A percentile compares a stretch with the other conserved stretches of the same genome.
Evolutionary conservation across 1,140 invertebrate genomes (phyloP).

Genomic region (Diuraphis noxia): DNA sequence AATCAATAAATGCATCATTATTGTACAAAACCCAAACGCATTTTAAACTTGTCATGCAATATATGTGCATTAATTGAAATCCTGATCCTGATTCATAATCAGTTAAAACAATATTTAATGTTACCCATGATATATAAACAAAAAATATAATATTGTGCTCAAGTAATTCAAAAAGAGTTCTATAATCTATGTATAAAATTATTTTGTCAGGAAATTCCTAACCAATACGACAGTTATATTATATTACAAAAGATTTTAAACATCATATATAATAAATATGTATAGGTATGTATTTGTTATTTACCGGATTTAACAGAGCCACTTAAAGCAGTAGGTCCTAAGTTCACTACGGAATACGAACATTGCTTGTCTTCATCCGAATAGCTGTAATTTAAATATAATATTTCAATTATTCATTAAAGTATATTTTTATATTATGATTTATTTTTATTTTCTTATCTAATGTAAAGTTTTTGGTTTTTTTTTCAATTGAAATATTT

Average conservation of each 20-base stretch:
- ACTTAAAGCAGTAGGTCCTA: neutral
- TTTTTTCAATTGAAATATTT: neutral
- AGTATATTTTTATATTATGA: neutral
- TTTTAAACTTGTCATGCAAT: no score
- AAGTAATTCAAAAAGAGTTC: no score
- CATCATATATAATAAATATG: no score
- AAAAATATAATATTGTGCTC: no score
- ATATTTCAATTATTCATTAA: neutral
- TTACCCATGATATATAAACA: no score
- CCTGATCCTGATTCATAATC: no score
- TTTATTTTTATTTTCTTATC: neutral
- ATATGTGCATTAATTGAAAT: no score
- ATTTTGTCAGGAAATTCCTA: neutral
- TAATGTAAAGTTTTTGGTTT: neutral
- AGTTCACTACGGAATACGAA: conserved; percentile 3
- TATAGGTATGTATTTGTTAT: neutral
- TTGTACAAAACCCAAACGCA: no score
- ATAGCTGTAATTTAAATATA: neutral
- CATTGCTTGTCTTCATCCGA: neutral
- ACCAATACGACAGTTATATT: neutral
- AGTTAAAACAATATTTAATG: no score
- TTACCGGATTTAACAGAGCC: neutral
- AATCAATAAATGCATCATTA: no score
- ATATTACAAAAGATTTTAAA: neutral
- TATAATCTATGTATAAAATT: no score